These are phyloP conservation scores for Erebia palarica DNA, from an alignment of 2,888 invertebrate genomes.

Conservation along the genomic window DNA sequence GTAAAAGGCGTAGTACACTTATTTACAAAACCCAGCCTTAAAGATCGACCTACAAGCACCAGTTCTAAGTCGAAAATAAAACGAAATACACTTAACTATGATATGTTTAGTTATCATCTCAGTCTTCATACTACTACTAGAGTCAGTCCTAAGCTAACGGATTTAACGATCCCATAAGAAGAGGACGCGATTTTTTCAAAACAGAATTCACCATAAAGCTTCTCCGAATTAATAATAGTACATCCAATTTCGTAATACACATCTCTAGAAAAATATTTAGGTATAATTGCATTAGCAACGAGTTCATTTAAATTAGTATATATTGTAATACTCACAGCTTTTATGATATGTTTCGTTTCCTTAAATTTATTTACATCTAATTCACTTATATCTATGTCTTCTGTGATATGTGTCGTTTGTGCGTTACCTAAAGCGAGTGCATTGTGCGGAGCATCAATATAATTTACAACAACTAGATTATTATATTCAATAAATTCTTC, in stretches of 20 bases:
- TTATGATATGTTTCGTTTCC: slow-evolving; percentile 78
- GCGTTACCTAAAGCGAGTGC: slow-evolving; percentile 77
- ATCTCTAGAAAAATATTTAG: slow-evolving; percentile 82
- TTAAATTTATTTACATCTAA: slow-evolving; percentile 71
- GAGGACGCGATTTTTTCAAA: slow-evolving; percentile 79
- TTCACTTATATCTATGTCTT: slow-evolving; percentile 60
- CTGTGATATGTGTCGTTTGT: slow-evolving; percentile 65
- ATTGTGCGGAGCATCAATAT: slow-evolving; percentile 59
- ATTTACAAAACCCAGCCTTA: slow-evolving; percentile 82
- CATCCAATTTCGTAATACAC: slow-evolving; percentile 77
- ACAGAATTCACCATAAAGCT: slow-evolving; percentile 75
- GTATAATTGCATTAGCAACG: slow-evolving; percentile 77
- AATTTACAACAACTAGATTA: slow-evolving; percentile 63
- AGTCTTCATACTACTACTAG: slow-evolving; percentile 81
- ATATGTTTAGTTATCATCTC: slow-evolving; percentile 79
- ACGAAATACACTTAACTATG: slow-evolving; percentile 76
- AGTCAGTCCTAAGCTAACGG: slow-evolving; percentile 80
- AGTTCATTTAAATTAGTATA: slow-evolving; percentile 77
- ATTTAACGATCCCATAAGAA: slow-evolving; percentile 79
- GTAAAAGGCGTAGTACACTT: slow-evolving; percentile 76
- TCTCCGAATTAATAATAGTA: slow-evolving; percentile 65
- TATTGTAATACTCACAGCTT: slow-evolving; percentile 82
- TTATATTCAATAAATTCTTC: slow-evolving; percentile 67
- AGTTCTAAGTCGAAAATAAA: slow-evolving; percentile 80
- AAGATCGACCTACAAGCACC: slow-evolving; percentile 82